Evolutionary conservation across 2,797 vertebrate species (phyloP).

Genomic region (Carcharodon carcharias): DNA sequence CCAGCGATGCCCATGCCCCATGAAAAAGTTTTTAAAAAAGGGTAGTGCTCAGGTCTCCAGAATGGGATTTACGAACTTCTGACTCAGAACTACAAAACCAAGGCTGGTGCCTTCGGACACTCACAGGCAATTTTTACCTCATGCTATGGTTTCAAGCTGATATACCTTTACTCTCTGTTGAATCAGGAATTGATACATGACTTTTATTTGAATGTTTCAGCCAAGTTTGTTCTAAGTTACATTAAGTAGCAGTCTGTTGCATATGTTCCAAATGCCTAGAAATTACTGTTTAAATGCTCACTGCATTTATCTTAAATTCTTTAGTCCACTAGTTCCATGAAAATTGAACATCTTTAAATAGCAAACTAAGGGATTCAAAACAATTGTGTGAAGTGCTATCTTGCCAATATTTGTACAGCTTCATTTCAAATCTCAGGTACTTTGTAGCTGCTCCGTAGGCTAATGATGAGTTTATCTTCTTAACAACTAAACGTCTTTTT

Average conservation of each 20-base stretch:
- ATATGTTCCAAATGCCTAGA: neutral
- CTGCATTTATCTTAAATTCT: neutral
- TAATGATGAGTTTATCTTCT: conserved; percentile 9
- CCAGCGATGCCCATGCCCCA: too few species aligned
- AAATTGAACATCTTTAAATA: neutral
- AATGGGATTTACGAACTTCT: neutral
- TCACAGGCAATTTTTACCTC: neutral
- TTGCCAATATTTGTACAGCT: neutral
- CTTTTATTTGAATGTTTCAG: neutral
- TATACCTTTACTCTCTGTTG: neutral
- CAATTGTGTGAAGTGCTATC: neutral
- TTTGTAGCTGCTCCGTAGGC: neutral
- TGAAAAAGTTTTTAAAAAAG: too few species aligned
- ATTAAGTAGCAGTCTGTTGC: neutral
- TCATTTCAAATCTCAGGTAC: neutral
- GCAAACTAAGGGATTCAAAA: neutral
- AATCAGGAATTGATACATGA: neutral
- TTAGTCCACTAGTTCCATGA: neutral
- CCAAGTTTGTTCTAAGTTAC: neutral
- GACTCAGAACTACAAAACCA: neutral
- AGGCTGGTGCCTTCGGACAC: neutral
- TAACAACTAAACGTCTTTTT: neutral
- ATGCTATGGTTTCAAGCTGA: neutral
- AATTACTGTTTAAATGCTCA: neutral
- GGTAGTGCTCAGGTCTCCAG: neutral